phyloP scores from a whole-genome alignment of 1,140 invertebrate species.

The Drosophila seguyi region DNA sequence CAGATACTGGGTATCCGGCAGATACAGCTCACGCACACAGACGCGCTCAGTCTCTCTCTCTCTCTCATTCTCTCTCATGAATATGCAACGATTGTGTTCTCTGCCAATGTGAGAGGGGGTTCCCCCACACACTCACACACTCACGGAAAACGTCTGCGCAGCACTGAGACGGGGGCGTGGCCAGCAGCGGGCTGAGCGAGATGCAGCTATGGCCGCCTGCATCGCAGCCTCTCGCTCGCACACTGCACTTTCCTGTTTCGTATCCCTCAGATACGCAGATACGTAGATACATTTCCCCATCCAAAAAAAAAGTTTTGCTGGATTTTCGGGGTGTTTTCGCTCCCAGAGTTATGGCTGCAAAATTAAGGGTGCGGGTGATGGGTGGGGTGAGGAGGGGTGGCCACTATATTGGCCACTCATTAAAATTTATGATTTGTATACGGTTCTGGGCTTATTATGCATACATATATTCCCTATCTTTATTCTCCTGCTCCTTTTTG shows the following conservation, averaged over 20 bases:
- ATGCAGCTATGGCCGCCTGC: slow-evolving; percentile 60
- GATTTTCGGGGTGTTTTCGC: slow-evolving; percentile 30
- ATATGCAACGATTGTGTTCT: slow-evolving; percentile 58
- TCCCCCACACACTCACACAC: slow-evolving; percentile 47
- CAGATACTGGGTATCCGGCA: slow-evolving; percentile 22
- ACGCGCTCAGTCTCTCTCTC: slow-evolving; percentile 29
- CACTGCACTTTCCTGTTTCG: slow-evolving; percentile 61
- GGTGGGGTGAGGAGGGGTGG: not conserved
- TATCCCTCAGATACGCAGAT: slow-evolving; percentile 6
- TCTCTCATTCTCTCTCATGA: slow-evolving; percentile 73
- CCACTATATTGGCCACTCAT: slow-evolving; percentile 61
- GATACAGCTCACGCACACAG: slow-evolving; percentile 26
- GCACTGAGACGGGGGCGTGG: slow-evolving; percentile 63
- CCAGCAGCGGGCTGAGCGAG: slow-evolving; percentile 26
- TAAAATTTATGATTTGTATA: slow-evolving; percentile 84
- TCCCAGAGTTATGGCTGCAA: slow-evolving; percentile 19
- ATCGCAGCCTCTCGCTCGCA: slow-evolving; percentile 54
- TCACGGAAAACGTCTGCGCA: slow-evolving; percentile 56
- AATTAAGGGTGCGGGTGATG: slow-evolving; percentile 10
- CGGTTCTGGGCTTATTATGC: slow-evolving; percentile 71
- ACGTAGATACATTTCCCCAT: slow-evolving; percentile 29
- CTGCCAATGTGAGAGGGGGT: slow-evolving; percentile 62
- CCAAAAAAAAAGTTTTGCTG: not conserved
- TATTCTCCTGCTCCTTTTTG: slow-evolving; percentile 41
- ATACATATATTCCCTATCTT: slow-evolving; percentile 43